phyloP scores from a whole-genome alignment of 2,797 vertebrate species.

The Arctocebus calabarensis region DNA sequence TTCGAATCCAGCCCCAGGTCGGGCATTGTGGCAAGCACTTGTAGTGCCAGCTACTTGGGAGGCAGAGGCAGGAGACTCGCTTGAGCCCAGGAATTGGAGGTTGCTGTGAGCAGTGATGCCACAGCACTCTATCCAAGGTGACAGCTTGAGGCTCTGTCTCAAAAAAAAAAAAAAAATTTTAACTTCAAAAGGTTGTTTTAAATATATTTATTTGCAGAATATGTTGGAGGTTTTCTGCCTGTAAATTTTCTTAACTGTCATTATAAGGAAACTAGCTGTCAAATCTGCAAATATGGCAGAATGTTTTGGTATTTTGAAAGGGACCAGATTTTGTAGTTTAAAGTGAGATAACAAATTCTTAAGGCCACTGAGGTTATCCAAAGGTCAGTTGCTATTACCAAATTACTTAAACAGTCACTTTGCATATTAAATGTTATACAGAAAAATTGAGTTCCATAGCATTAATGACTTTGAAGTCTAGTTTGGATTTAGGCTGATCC shows the following conservation, averaged over 20 bases:
- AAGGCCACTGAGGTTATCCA: neutral
- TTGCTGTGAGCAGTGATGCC: too few relatives aligned
- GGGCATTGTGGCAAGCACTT: too few relatives aligned
- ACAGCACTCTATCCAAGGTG: too few relatives aligned
- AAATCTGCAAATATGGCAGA: neutral
- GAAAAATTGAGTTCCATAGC: constrained; percentile 13
- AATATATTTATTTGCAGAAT: constrained; percentile 44
- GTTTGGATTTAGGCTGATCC: neutral
- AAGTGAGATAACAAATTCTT: constrained; percentile 39
- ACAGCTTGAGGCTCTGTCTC: too few relatives aligned
- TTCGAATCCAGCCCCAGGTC: too few relatives aligned
- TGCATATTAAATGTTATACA: neutral
- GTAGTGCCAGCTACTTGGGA: too few relatives aligned
- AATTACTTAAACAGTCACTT: neutral
- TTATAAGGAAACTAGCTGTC: constrained; percentile 7
- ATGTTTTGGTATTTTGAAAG: constrained; percentile 58
- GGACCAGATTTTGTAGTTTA: constrained; percentile 15
- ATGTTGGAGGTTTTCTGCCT: constrained; percentile 23
- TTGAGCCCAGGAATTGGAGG: too few relatives aligned
- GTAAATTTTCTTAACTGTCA: constrained; percentile 28
- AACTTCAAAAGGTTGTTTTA: constrained; percentile 51
- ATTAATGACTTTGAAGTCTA: constrained; percentile 52
- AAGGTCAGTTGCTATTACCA: neutral
- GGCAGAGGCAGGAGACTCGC: too few relatives aligned
- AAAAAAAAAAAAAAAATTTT: too few relatives aligned